These are phyloP conservation scores for Melanotaenia trifasciata DNA, from an alignment of 2,797 vertebrate genomes.

Conservation along the genomic window DNA sequence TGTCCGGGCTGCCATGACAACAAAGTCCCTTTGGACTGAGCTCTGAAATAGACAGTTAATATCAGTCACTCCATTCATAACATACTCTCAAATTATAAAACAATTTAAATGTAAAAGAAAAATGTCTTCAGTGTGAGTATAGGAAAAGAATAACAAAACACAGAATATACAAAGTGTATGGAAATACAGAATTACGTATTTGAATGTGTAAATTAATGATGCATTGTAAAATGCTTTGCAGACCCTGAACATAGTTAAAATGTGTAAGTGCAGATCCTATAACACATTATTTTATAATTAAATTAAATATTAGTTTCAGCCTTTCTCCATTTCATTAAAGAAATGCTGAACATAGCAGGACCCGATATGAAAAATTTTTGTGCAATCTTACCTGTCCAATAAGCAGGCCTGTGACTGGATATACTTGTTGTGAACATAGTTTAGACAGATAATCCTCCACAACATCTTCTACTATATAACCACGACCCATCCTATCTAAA, in stretches of 20 bases:
- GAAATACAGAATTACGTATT: not conserved
- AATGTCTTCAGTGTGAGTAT: not conserved
- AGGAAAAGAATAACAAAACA: not conserved
- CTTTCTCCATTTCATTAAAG: not conserved
- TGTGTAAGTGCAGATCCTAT: not conserved
- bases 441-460: constrained; percentile 88
- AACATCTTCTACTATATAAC: constrained; percentile 90
- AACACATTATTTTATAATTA: not conserved
- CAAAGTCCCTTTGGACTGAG: constrained; percentile 88
- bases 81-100: not conserved
- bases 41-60: constrained; percentile 79
- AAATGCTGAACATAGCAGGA: not conserved
- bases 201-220: not conserved
- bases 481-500: constrained; percentile 87
- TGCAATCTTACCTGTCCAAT: constrained; percentile 89
- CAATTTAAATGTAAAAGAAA: not conserved
- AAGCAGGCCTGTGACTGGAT: constrained; percentile 88
- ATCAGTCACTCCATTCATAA: not conserved
- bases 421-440: constrained; percentile 75
- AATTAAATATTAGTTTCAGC: not conserved
- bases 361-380: not conserved
- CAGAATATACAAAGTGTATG: not conserved
- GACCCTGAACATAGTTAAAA: not conserved
- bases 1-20: constrained; percentile 87
- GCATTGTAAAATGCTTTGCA: not conserved